These are phyloP conservation scores for Melopsittacus undulatus DNA, from an alignment of 2,797 vertebrate genomes.

Conservation along the genomic window DNA sequence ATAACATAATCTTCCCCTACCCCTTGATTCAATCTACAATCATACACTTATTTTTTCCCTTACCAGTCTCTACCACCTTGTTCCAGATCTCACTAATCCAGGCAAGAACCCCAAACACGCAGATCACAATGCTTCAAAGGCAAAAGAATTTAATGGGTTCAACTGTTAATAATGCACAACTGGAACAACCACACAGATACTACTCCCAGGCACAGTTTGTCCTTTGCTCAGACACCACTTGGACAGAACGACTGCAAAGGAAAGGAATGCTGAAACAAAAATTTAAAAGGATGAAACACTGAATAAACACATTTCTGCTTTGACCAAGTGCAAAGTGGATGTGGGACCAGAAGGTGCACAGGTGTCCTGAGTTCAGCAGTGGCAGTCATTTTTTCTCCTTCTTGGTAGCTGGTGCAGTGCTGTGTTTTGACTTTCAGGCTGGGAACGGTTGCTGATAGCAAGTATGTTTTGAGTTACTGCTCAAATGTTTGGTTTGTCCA, in stretches of 20 bases:
- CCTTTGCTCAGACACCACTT: conserved; percentile 50
- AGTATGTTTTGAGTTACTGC: no score
- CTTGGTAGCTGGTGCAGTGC: no score
- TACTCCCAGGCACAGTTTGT: neutral
- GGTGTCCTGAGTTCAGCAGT: no score
- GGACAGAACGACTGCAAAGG: neutral
- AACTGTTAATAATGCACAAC: conserved; percentile 42
- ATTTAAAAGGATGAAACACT: neutral
- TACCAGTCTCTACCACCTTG: neutral
- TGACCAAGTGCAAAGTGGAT: neutral
- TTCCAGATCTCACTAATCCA: neutral
- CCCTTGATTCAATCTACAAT: neutral
- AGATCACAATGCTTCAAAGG: neutral
- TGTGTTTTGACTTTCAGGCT: no score
- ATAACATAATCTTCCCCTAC: rapidly evolving
- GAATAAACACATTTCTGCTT: rapidly evolving
- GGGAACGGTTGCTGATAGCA: no score
- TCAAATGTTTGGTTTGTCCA: no score
- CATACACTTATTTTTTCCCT: rapidly evolving
- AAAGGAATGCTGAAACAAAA: conserved; percentile 38
- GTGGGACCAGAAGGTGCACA: neutral
- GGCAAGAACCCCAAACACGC: neutral
- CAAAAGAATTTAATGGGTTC: conserved; percentile 18
- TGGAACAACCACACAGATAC: conserved; percentile 33
- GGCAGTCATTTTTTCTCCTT: no score